A percentile compares a stretch with the other conserved stretches of the same genome.
These are phyloP conservation scores for Marcusenius ussheri DNA, from an alignment of 2,113 vertebrate genomes.

Conservation along the genomic window DNA sequence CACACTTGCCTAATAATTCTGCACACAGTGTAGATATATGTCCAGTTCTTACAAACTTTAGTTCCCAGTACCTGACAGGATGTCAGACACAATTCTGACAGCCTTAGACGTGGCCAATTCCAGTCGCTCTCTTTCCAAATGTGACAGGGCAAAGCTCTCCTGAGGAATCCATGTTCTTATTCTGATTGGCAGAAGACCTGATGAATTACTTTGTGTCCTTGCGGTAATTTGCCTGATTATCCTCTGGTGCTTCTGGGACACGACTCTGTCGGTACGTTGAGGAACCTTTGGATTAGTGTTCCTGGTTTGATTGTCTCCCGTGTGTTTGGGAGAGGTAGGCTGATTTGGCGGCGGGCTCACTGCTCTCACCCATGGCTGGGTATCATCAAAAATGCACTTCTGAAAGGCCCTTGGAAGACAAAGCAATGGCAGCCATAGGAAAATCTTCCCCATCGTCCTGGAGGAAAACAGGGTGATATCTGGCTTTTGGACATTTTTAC, in stretches of 20 bases:
- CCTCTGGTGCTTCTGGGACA: constrained; percentile 7
- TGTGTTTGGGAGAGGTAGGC: background rate
- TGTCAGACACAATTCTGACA: constrained; percentile 44
- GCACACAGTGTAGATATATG: background rate
- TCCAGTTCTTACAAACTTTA: background rate
- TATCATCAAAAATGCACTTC: constrained; percentile 59
- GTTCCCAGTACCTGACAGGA: constrained; percentile 53
- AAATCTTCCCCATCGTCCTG: constrained; percentile 5
- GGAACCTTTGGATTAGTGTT: background rate
- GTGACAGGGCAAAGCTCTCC: constrained; percentile 40
- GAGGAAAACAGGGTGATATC: constrained; percentile 24
- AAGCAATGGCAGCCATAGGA: constrained; percentile 32
- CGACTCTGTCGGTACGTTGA: background rate
- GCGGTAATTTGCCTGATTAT: background rate
- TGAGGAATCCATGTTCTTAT: constrained; percentile 51
- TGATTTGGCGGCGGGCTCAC: constrained; percentile 31
- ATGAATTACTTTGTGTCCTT: background rate
- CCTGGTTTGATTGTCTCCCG: background rate
- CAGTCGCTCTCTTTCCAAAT: constrained; percentile 43
- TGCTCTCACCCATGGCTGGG: constrained; percentile 45
- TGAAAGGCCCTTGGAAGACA: constrained; percentile 31
- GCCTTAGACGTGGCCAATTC: constrained; percentile 49
- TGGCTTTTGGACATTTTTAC: background rate
- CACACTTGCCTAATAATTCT: too few relatives aligned
- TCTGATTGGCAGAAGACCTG: constrained; percentile 54